Conservation (phyloP, 92 coral and sea anemone genomes). For the Porites lobata region DNA sequence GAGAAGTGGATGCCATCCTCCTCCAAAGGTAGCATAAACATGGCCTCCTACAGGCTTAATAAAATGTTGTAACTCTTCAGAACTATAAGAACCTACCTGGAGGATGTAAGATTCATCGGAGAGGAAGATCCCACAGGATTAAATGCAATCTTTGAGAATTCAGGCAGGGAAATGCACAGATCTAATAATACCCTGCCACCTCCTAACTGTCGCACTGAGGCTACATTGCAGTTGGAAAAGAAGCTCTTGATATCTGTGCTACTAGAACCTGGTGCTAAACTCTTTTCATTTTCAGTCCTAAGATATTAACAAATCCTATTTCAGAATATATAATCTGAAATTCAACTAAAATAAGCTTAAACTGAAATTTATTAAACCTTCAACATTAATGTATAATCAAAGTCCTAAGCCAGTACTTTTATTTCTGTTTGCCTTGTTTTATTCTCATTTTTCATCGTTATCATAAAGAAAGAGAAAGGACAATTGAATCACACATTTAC, state of each 20-base stretch:
- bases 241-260: constrained; percentile 86
- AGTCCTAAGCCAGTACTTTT: no score
- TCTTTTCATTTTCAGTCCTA: constrained; percentile 54
- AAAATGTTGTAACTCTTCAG: not conserved
- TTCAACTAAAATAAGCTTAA: not conserved
- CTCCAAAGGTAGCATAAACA: no score
- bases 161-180: constrained; percentile 84
- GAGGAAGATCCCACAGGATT: constrained; percentile 9
- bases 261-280: constrained; percentile 14
- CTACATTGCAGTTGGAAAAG: constrained; percentile 88
- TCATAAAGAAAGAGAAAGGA: no score
- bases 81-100: constrained; percentile 4
- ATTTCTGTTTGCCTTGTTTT: no score
- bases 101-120: constrained; percentile 25
- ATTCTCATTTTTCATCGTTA: no score
- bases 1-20: no score
- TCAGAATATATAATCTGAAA: not conserved
- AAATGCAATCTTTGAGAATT: constrained; percentile 65
- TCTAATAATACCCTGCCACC: constrained; percentile 92
- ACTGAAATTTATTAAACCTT: not conserved
- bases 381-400: no score
- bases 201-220: constrained; percentile 82
- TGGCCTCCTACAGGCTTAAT: not conserved
- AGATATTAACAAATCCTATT: not conserved
- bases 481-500: no score